phyloP scores from a whole-genome alignment of 2,888 invertebrate genomes.

The Apoderus coryli region DNA sequence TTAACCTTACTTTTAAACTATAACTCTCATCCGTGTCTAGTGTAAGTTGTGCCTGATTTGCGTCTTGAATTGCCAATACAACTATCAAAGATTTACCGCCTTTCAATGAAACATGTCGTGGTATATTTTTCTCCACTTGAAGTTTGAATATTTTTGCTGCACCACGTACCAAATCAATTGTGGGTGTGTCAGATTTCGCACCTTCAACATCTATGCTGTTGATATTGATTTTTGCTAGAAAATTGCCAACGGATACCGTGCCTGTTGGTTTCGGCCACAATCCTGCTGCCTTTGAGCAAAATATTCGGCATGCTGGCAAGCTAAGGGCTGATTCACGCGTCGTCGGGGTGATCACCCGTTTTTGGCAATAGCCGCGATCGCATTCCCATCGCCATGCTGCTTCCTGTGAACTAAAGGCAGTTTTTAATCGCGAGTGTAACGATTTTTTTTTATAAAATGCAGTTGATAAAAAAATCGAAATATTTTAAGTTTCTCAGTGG shows the following conservation, averaged over 20 bases:
- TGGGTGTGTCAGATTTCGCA: slow-evolving; percentile 23
- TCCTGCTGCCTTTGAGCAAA: slow-evolving; percentile 14
- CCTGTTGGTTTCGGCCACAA: slow-evolving; percentile 52
- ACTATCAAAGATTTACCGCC: slow-evolving; percentile 34
- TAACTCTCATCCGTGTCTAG: slow-evolving; percentile 47
- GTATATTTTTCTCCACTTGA: slow-evolving; percentile 16
- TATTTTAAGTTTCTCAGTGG: no score
- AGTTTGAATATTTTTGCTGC: slow-evolving; percentile 24
- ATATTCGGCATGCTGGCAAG: slow-evolving; percentile 38
- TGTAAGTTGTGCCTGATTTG: slow-evolving; percentile 27
- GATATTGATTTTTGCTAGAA: slow-evolving; percentile 35
- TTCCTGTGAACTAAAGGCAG: slow-evolving; percentile 16
- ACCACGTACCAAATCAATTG: slow-evolving; percentile 20
- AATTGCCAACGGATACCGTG: slow-evolving; percentile 36
- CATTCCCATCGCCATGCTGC: slow-evolving; percentile 42
- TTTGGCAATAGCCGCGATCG: slow-evolving; percentile 38
- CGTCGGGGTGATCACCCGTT: slow-evolving; percentile 26
- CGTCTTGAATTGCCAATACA: slow-evolving; percentile 26
- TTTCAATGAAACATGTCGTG: slow-evolving; percentile 14
- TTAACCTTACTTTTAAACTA: slow-evolving; percentile 32
- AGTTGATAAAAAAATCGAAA: no score
- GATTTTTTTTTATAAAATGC: no score
- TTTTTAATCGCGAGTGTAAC: no score
- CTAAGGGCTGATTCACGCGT: slow-evolving; percentile 31
- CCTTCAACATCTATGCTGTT: slow-evolving; percentile 39